Evolutionary conservation across 2,888 invertebrate species (phyloP), one percentile per base, ranked within the genome.

Genomic region (Agrotis ipsilon): DNA sequence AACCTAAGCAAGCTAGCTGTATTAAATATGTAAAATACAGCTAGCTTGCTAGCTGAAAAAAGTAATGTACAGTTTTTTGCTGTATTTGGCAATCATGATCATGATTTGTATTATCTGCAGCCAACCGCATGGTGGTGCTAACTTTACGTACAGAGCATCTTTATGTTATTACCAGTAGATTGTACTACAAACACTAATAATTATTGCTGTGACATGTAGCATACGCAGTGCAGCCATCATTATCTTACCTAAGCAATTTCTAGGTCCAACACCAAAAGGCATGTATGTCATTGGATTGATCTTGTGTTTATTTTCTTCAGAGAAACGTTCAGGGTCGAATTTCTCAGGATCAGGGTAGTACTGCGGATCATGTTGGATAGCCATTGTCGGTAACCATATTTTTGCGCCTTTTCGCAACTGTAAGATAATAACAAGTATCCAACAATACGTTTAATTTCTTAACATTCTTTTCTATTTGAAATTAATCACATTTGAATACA

Each of bases 321-420:
- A 96, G 80, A 97, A 97, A 45, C 97, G 88, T 77, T 97, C 94
- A 13, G 97, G 97, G 83, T 97, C 96, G 65, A 97, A 97, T 84
- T 96, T 96, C 0, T 89, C 79, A 0, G 97, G 97, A n/a, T 97
- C 91, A 0, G 96, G 94, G 84, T 90, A 97, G 86, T 92, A 96
- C 39, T 94, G 85, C 0, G 96, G 93, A 82, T 97, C 96, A 6
- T 90, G 93, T 65, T 97, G 97, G 27, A 97, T 82, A 0, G 92
- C 91, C 75, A 90, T 91, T 0, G 92, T 83, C 0, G 96, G 95
- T 43, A 96, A 87, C 77, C 86, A 85, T 0, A 96, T 49, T 0
- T 71, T 67, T n/a, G 87, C 86, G 2, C 93, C 94, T 80, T 90
- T 90, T 16, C 87, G 86, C 9, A 96, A 66, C 87, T 91, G 74